Evolutionary conservation across 2,888 invertebrate genomes (phyloP).

Genomic region (Fragum sueziense): DNA sequence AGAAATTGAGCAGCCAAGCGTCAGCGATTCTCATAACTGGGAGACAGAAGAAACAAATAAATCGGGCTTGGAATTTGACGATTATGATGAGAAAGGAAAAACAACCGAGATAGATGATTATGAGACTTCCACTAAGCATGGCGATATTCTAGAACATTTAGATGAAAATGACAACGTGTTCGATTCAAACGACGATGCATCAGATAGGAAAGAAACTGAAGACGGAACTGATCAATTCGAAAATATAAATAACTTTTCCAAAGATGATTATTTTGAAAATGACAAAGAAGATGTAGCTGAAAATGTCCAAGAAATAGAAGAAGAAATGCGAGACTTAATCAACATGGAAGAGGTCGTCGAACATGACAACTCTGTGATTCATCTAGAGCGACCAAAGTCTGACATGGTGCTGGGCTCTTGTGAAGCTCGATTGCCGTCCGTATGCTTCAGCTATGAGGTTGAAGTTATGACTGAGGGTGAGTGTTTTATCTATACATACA

Average conservation of each 20-base stretch:
- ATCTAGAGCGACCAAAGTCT: conserved; percentile 15
- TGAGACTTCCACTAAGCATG: not conserved
- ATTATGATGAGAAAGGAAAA: not conserved
- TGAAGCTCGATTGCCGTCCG: conserved; percentile 60
- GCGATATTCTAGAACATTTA: not conserved
- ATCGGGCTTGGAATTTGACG: not conserved
- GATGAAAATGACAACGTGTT: not conserved
- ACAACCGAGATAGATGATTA: not conserved
- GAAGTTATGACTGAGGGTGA: conserved; percentile 67
- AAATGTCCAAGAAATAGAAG: conserved; percentile 8
- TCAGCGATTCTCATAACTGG: not conserved
- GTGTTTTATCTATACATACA: no score
- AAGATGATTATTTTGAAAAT: not conserved
- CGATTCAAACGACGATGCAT: not conserved
- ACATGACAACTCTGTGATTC: not conserved
- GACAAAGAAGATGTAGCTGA: conserved; percentile 3
- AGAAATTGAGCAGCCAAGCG: not conserved
- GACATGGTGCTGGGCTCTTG: conserved; percentile 66
- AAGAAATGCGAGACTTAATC: not conserved
- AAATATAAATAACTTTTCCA: not conserved
- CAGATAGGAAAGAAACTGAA: not conserved
- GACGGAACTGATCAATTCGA: not conserved
- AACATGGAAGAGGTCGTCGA: not conserved
- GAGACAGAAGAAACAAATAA: not conserved
- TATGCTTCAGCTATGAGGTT: conserved; percentile 70